Base-by-base conservation (phyloP, 1,140 invertebrate genomes). In the Metaphire vulgaris region DNA sequence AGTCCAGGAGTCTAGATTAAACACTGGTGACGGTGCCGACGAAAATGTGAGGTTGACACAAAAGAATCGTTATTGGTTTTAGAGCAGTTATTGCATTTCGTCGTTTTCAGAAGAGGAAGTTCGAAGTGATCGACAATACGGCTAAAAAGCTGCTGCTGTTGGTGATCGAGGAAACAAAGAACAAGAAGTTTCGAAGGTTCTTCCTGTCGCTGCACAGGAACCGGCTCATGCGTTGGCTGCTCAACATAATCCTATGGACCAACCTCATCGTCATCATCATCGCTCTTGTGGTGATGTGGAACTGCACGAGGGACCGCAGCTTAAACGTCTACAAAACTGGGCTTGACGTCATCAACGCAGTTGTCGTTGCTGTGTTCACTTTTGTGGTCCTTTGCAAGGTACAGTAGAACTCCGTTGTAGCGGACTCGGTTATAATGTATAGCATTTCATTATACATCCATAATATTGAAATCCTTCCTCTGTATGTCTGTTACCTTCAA, bases 381-480 rank as follows among this genome's bases (percentile, higher is more conserved):
- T 28, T 82, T 16, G 83, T 84, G 76, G 80, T 78, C 21, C 21
- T 80, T 16, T 16, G 80, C 6, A 83, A 83, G 79, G 83, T 84
- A 79, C n/a, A n/a, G n/a, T n/a, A n/a, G n/a, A n/a, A n/a, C n/a
- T n/a, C n/a, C n/a, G n/a, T n/a, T n/a, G n/a, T n/a, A n/a, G n/a
- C n/a, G n/a, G n/a, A n/a, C n/a, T n/a, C n/a, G n/a, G n/a, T n/a
- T n/a, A n/a, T n/a, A n/a, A n/a, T n/a, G n/a, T n/a, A n/a, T n/a
- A n/a, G n/a, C n/a, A n/a, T n/a, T n/a, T n/a, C n/a, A n/a, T n/a
- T n/a, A n/a, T n/a, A n/a, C n/a, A n/a, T n/a, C n/a, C n/a, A n/a
- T n/a, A n/a, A n/a, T n/a, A n/a, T n/a, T n/a, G n/a, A n/a, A n/a
- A n/a, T n/a, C n/a, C n/a, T n/a, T n/a, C n/a, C n/a, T n/a, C n/a